Evolutionary conservation across 2,797 vertebrate species (phyloP).

Genomic region (Sorex maritimensis): DNA sequence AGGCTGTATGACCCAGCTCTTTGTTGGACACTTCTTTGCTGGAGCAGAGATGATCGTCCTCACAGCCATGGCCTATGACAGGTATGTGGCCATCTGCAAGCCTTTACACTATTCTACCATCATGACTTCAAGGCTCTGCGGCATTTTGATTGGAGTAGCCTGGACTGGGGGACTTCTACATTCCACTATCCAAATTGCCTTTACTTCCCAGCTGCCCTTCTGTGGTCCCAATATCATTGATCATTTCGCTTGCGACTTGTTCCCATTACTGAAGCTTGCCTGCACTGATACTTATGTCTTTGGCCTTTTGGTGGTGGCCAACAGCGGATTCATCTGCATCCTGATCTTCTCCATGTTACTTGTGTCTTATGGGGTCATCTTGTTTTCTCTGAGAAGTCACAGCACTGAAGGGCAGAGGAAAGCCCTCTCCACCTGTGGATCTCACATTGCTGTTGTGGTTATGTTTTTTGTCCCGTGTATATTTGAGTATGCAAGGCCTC

Average conservation of each 20-base stretch:
- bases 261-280: too few relatives aligned
- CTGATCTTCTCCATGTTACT: conserved; percentile 69
- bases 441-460: too few relatives aligned
- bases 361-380: conserved; percentile 68
- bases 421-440: too few relatives aligned
- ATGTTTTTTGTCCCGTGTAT: too few relatives aligned
- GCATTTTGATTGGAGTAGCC: too few relatives aligned
- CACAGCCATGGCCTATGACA: too few relatives aligned
- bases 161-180: conserved; percentile 42
- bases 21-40: conserved; percentile 24
- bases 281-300: conserved; percentile 58
- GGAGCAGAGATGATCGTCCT: too few relatives aligned
- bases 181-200: conserved; percentile 67
- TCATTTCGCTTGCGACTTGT: conserved; percentile 67
- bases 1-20: conserved; percentile 28
- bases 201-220: conserved; percentile 46
- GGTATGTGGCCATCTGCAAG: too few relatives aligned
- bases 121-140: too few relatives aligned
- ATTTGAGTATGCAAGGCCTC: too few relatives aligned
- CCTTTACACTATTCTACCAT: too few relatives aligned
- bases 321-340: conserved; percentile 43
- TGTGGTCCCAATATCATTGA: conserved; percentile 79
- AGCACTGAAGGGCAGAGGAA: too few relatives aligned
- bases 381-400: not conserved
- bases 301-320: conserved; percentile 40